Conservation (phyloP, 1,140 invertebrate species). For the Drosophila seguyi region DNA sequence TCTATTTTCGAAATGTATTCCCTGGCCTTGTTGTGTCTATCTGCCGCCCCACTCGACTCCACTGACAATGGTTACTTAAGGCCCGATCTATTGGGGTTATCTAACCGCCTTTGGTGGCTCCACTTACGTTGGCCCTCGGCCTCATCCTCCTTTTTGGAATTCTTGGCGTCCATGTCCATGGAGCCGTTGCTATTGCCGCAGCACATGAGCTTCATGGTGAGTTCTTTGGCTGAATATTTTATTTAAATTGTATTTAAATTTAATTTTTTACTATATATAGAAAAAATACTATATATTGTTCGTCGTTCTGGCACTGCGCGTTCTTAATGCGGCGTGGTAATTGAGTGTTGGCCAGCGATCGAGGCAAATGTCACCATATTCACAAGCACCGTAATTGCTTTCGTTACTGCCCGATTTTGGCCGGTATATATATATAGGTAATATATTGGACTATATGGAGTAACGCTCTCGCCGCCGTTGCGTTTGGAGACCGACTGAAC, state of each 20-base stretch:
- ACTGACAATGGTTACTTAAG: conserved; percentile 16
- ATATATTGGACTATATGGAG: neutral
- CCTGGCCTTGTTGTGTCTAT: neutral
- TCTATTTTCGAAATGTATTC: conserved; percentile 5
- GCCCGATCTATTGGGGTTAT: conserved; percentile 19
- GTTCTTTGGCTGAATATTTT: neutral
- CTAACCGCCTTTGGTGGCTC: conserved; percentile 10
- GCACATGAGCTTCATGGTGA: conserved; percentile 41
- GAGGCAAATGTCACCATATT: conserved; percentile 57
- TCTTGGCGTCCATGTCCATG: conserved; percentile 40
- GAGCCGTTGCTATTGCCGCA: conserved; percentile 36
- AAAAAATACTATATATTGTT: neutral
- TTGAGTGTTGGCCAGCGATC: conserved; percentile 38
- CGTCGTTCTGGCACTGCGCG: conserved; percentile 23
- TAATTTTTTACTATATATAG: neutral
- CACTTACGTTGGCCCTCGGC: conserved; percentile 51
- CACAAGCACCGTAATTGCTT: conserved; percentile 40
- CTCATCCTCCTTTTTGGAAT: conserved; percentile 39
- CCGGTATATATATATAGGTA: conserved; percentile 3
- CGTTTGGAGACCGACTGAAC: conserved; percentile 74
- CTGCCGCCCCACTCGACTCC: neutral
- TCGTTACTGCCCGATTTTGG: conserved; percentile 26
- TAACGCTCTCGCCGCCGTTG: conserved; percentile 47
- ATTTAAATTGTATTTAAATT: neutral
- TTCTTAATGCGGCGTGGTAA: conserved; percentile 61